Percentiles rank a stretch among this genome's conserved stretches.
phyloP scores from a whole-genome alignment of 2,888 invertebrate genomes.

The Aspidiotus destructor region DNA sequence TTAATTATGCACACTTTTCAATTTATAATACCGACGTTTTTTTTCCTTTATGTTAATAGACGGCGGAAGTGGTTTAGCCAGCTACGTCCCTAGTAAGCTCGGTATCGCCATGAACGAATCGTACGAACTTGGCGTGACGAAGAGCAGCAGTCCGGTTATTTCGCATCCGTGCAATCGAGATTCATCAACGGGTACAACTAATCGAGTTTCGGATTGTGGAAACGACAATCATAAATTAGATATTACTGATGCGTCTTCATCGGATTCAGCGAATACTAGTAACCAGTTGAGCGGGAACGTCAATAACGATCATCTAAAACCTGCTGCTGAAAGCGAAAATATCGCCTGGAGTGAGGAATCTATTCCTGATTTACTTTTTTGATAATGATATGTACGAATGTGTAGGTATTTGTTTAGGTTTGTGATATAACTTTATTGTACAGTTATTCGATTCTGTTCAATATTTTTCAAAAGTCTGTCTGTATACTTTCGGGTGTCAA shows the following conservation, averaged over 20 bases:
- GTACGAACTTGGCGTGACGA: constrained; percentile 71
- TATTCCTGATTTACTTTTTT: constrained; percentile 43
- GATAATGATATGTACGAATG: constrained; percentile 26
- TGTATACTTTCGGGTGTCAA: no score
- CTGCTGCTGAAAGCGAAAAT: constrained; percentile 36
- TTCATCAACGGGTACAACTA: no score
- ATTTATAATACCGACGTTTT: neutral
- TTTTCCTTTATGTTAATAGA: neutral
- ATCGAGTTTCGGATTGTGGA: no score
- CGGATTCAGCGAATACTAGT: neutral
- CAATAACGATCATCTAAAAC: constrained; percentile 24
- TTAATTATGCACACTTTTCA: no score
- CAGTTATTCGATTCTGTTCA: no score
- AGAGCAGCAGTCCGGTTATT: constrained; percentile 40
- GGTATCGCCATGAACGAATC: constrained; percentile 46
- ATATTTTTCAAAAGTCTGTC: no score
- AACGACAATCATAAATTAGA: no score
- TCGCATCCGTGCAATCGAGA: neutral
- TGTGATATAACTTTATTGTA: no score
- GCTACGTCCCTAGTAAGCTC: constrained; percentile 72
- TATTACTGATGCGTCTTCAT: neutral
- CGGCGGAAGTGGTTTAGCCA: constrained; percentile 48
- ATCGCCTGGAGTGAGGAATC: constrained; percentile 43
- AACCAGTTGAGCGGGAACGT: neutral
- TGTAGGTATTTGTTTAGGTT: no score